A percentile compares a stretch with the other conserved stretches of the same genome.
These are phyloP conservation scores for Cardiocondyla obscurior DNA, from an alignment of 1,140 invertebrate species.

Conservation along the genomic window DNA sequence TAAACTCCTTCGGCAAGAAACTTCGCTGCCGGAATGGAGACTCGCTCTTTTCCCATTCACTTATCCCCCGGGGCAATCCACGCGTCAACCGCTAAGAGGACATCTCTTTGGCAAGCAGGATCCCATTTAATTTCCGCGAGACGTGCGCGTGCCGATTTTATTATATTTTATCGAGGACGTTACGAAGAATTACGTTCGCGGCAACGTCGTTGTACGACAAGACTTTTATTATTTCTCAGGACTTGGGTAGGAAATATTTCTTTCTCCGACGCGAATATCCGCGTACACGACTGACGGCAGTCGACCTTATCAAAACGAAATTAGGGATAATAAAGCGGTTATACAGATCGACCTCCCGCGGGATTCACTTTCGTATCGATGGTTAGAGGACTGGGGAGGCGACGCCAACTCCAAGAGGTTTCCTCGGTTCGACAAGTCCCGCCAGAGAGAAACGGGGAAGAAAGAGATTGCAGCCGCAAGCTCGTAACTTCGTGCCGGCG, in stretches of 20 bases:
- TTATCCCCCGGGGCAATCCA: constrained; percentile 60
- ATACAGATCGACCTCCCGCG: constrained; percentile 2
- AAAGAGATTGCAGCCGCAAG: constrained; percentile 36
- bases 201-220: not conserved
- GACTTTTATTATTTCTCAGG: not conserved
- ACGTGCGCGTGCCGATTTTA: constrained; percentile 23
- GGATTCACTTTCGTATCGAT: constrained; percentile 16
- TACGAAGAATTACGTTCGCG: too few relatives aligned
- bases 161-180: too few relatives aligned
- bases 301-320: constrained; percentile 4
- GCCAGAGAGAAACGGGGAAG: constrained; percentile 39
- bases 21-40: constrained; percentile 65
- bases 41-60: constrained; percentile 67
- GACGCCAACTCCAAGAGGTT: constrained; percentile 1
- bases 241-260: not conserved
- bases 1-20: constrained; percentile 70
- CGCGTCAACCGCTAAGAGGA: constrained; percentile 46
- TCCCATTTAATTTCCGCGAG: constrained; percentile 61
- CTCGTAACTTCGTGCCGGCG: constrained; percentile 47
- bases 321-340: constrained; percentile 7
- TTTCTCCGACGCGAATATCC: not conserved
- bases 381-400: not conserved
- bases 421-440: constrained; percentile 26
- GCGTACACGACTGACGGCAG: not conserved
- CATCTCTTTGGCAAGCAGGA: constrained; percentile 41